Conservation (phyloP, 1,140 invertebrate species). For the Neodiprion fabricii region DNA sequence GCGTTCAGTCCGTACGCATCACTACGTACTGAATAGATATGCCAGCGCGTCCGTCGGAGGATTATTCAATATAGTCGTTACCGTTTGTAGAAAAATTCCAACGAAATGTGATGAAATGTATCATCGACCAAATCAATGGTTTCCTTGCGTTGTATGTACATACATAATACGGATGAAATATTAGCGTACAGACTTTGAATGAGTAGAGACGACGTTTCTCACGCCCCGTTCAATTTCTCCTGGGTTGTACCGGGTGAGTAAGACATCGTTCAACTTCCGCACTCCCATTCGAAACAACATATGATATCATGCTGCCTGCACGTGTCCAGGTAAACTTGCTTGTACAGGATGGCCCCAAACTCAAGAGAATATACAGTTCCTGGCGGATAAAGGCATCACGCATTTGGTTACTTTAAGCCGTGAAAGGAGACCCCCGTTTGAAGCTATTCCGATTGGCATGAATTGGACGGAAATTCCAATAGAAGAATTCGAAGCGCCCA, state of each 20-base stretch:
- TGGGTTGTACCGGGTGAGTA: constrained; percentile 58
- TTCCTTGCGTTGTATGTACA: too few species aligned
- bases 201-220: constrained; percentile 22
- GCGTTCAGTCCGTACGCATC: too few species aligned
- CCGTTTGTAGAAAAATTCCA: too few species aligned
- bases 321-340: not conserved
- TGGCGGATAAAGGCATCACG: constrained; percentile 62
- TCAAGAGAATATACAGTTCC: constrained; percentile 65
- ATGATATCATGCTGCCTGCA: not conserved
- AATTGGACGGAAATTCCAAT: constrained; percentile 68
- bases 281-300: not conserved
- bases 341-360: constrained; percentile 61
- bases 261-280: constrained; percentile 21
- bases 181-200: not conserved
- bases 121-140: too few species aligned
- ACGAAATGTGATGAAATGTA: too few species aligned
- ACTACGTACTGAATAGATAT: too few species aligned
- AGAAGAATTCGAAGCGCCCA: constrained; percentile 72
- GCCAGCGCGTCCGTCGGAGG: too few species aligned
- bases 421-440: constrained; percentile 66
- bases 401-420: constrained; percentile 69
- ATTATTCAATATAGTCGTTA: too few species aligned
- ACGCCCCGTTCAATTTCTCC: constrained; percentile 57
- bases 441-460: constrained; percentile 56
- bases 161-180: not conserved